Percentiles rank a stretch among this genome's conserved stretches.
Evolutionary conservation across 1,140 invertebrate genomes (phyloP).

Genomic region (Sitophilus oryzae): DNA sequence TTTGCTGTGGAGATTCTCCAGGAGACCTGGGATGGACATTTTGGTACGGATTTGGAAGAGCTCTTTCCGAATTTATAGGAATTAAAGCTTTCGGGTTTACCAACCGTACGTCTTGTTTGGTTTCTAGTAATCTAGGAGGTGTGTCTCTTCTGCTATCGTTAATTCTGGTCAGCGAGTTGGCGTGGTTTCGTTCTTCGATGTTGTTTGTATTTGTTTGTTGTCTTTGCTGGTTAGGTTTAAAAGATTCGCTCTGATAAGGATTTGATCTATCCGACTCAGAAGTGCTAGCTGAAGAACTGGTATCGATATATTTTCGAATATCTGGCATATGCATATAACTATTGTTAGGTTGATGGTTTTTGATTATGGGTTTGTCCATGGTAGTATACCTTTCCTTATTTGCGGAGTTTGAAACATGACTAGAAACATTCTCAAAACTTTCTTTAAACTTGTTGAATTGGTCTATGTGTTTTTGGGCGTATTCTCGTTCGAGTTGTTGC

Average conservation of each 20-base stretch:
- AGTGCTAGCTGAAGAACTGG: slow-evolving; percentile 40
- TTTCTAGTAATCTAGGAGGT: slow-evolving; percentile 35
- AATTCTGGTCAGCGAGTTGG: slow-evolving; percentile 7
- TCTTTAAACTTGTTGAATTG: slow-evolving; percentile 32
- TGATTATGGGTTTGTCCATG: background rate
- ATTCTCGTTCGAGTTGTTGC: slow-evolving; percentile 29
- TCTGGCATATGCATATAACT: slow-evolving; percentile 32
- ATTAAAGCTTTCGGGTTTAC: slow-evolving; percentile 41
- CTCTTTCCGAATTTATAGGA: slow-evolving; percentile 40
- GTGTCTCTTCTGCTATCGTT: slow-evolving; percentile 27
- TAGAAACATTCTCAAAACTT: slow-evolving; percentile 23
- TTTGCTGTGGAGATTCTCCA: slow-evolving; percentile 13
- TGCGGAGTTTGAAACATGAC: background rate
- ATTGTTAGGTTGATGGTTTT: slow-evolving; percentile 6
- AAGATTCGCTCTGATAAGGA: slow-evolving; percentile 26
- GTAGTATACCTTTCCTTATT: background rate
- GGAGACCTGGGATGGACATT: slow-evolving; percentile 8
- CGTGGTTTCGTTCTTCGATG: background rate
- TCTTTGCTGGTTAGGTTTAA: background rate
- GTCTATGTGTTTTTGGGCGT: slow-evolving; percentile 34
- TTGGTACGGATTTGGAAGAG: slow-evolving; percentile 39
- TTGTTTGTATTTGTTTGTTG: slow-evolving; percentile 10
- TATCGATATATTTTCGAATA: slow-evolving; percentile 37
- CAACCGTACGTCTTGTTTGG: slow-evolving; percentile 32
- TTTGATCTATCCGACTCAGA: slow-evolving; percentile 31